Base-by-base conservation (phyloP, 2,113 vertebrate species). In the Planiliza haematocheilus region DNA sequence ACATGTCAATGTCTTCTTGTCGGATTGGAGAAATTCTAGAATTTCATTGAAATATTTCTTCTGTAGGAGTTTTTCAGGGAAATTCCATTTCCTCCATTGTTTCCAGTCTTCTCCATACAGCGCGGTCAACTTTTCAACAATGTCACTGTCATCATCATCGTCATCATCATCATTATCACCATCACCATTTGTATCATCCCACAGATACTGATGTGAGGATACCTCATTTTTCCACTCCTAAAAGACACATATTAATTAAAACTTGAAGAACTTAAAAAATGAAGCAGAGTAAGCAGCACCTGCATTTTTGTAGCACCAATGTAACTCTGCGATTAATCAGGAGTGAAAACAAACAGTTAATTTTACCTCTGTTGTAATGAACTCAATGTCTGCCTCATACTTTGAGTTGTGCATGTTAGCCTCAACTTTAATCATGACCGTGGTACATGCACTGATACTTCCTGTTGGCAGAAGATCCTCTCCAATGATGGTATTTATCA, bases 351-450 rank as follows among this genome's bases (percentile, higher is more conserved):
- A 52, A 30, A 49, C 38, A 4, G 16, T 16, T 8, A 52, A 5
- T 9, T 58, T 81, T 10, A 92, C 91, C 87, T 86, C 58, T 84
- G 56, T 56, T 36, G 74, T 50, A 2, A 90, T 87, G 59, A 92
- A 85, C 62, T 90, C 85, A 39, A 91, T 90, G 7, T 89, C 78
- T 64, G 88, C 88, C 55, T 52, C 82, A 63, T 88, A n/a, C n/a
- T n/a, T n/a, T n/a, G n/a, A 90, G 45, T 39, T 53, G 1, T 3
- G 4, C 9, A 0, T 62, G 52, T 85, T 91, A 0, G 83, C 74
- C 58, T 91, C 82, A 30, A 92, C 80, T 49, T 89, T 78, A n/a
- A 89, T 89, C 49, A 91, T 60, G 71, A 87, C 87, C 46, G 91
- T 61, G 36, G 90, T 93, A 48, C 90, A 92, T 2, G 92, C 89